Evolutionary conservation across 2,797 vertebrate genomes (phyloP), one percentile per base, ranked within the genome.

Genomic region (Karalla daura): DNA sequence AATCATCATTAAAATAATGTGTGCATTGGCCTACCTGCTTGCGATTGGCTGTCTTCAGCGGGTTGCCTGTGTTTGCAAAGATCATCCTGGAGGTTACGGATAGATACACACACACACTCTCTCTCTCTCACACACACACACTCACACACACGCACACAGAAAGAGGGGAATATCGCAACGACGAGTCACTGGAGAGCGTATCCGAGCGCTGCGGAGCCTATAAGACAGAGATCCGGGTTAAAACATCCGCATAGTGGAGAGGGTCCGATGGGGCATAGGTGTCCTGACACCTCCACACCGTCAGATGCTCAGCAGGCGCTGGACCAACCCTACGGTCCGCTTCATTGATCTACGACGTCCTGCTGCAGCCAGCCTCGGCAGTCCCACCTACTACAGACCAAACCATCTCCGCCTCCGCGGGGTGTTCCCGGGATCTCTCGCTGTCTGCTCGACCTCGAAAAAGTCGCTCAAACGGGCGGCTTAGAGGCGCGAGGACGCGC

Each of bases 31-130:
- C 84, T 93, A 98, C 97, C 97, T 97, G 97, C 87, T 98, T 98
- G 84, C 96, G 93, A 88, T 91, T 95, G 71, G 80, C 90, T 90
- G 88, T 94, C 91, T 95, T 95, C 87, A 95, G 90, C 24, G 95
- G 95, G 85, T 95, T 95, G 90, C 92, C 93, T 71, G 95, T 95
- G 86, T 94, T 96, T 69, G 97, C 96, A 93, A 98, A 99, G 91
- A 99, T 99, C 97, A 99, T 99, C 87, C 84, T 93, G 90, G 86
- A 91, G 89, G 80, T 87, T 88, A 77, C 24, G 49, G 75, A 76
- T 77, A 8, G 18, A 28, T 68, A 49, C 25, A 21, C 10, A 18
- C 13, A 40, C 15, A 37, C 10, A 39, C n/a, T n/a, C n/a, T 63
- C 67, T 59, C 75, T 70, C 70, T 74, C 77, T 32, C 54, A 49